Percentiles rank a stretch among this genome's conserved stretches.
These are phyloP conservation scores for Xiphorhynchus elegans DNA, from an alignment of 2,113 vertebrate species.

Conservation along the genomic window DNA sequence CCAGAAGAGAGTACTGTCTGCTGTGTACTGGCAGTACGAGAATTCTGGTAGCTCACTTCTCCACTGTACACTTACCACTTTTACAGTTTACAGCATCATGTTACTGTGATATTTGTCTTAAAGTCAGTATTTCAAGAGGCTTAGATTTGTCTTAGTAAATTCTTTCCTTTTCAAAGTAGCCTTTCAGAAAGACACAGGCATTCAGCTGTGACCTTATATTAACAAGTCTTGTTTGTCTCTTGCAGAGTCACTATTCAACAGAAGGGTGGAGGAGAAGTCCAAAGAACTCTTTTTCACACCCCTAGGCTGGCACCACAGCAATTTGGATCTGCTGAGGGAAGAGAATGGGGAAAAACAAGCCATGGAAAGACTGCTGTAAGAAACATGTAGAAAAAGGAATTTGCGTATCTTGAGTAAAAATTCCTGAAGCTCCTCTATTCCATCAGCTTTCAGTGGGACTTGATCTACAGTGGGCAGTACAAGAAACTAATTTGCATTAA, in stretches of 20 bases:
- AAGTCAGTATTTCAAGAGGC: not conserved
- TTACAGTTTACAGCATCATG: not conserved
- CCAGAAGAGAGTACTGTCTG: not conserved
- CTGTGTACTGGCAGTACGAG: not conserved
- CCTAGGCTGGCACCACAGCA: constrained; percentile 97
- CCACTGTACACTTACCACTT: not conserved
- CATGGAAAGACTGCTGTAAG: constrained; percentile 98
- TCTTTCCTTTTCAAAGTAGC: not conserved
- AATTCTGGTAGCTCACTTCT: not conserved
- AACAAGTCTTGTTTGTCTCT: not conserved
- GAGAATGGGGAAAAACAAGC: constrained; percentile 98
- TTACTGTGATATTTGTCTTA: not conserved
- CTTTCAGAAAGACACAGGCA: not conserved
- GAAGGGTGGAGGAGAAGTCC: constrained; percentile 95
- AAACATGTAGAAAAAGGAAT: not conserved
- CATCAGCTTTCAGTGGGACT: not conserved
- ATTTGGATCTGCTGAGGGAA: constrained; percentile 92
- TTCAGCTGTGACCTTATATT: not conserved
- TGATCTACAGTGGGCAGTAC: not conserved
- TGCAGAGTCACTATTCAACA: constrained; percentile 94
- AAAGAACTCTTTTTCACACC: constrained; percentile 96
- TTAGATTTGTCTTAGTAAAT: not conserved
- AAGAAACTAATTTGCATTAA: not conserved
- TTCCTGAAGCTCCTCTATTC: not conserved
- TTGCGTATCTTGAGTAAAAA: not conserved